phyloP scores from a whole-genome alignment of 2,113 vertebrate genomes.

The Erythrocebus patas region DNA sequence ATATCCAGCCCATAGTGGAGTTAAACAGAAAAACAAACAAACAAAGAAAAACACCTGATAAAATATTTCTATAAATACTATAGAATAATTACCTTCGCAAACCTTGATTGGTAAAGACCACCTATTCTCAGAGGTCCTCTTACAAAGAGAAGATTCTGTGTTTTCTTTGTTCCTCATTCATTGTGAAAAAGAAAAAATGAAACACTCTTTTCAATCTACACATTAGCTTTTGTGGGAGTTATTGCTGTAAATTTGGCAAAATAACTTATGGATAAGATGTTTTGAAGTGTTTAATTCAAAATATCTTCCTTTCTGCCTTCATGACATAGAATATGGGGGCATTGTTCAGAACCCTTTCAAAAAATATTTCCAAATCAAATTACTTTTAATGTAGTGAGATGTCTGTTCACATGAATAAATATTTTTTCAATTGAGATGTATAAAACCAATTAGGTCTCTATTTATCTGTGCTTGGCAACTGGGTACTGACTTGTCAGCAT shows the following conservation, averaged over 20 bases:
- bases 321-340: conserved; percentile 41
- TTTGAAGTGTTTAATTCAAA: conserved; percentile 80
- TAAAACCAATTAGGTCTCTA: conserved; percentile 73
- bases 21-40: not conserved
- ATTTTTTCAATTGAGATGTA: conserved; percentile 71
- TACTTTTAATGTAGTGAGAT: conserved; percentile 71
- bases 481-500: conserved; percentile 52
- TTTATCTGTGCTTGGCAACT: conserved; percentile 74
- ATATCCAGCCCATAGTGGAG: not conserved
- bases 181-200: not conserved
- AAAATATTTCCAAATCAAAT: conserved; percentile 81
- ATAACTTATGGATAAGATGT: conserved; percentile 69
- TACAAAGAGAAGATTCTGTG: not conserved
- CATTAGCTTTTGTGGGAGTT: conserved; percentile 39
- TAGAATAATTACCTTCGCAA: not conserved
- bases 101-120: not conserved
- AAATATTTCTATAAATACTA: not conserved
- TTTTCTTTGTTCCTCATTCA: conserved; percentile 37
- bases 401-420: conserved; percentile 70
- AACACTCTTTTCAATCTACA: conserved; percentile 14
- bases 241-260: conserved; percentile 16
- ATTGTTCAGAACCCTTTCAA: conserved; percentile 64
- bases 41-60: not conserved
- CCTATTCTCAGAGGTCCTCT: not conserved
- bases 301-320: conserved; percentile 59